phyloP scores from a whole-genome alignment of 2,113 vertebrate genomes.

The Pseudorasbora parva region DNA sequence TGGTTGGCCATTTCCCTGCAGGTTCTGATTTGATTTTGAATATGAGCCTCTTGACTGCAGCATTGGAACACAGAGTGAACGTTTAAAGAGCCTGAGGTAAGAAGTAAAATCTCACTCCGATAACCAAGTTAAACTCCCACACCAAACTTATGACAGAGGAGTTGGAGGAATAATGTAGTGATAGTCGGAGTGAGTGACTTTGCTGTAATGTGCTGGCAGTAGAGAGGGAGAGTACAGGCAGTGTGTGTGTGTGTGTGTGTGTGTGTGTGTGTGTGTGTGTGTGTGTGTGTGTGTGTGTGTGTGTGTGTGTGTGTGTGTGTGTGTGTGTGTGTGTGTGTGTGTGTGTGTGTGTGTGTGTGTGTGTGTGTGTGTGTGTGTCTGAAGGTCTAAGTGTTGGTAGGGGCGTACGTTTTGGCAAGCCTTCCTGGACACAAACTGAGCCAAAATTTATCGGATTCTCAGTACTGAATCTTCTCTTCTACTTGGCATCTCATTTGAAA shows the following conservation, averaged over 20 bases:
- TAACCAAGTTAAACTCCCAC: conserved; percentile 38
- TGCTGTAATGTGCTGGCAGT: conserved; percentile 22
- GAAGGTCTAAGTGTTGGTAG: background rate
- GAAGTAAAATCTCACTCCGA: conserved; percentile 3
- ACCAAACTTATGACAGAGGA: conserved; percentile 9
- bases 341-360: background rate
- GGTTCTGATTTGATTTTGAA: conserved; percentile 1
- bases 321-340: background rate
- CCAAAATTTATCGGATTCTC: conserved; percentile 1
- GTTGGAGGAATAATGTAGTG: conserved; percentile 13
- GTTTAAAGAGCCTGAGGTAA: conserved; percentile 33
- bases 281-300: background rate
- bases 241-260: background rate
- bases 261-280: background rate
- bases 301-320: background rate
- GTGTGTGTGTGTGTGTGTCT: background rate
- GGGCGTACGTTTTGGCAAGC: background rate
- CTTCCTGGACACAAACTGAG: conserved; percentile 15
- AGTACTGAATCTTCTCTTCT: conserved; percentile 4
- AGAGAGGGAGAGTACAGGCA: background rate
- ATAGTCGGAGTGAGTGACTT: conserved; percentile 20
- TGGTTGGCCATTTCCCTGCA: background rate
- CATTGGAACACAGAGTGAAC: background rate
- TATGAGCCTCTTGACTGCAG: conserved; percentile 3
- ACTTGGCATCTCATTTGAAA: conserved; percentile 31